phyloP scores from a whole-genome alignment of 2,113 vertebrate genomes.

The Dascyllus trimaculatus region DNA sequence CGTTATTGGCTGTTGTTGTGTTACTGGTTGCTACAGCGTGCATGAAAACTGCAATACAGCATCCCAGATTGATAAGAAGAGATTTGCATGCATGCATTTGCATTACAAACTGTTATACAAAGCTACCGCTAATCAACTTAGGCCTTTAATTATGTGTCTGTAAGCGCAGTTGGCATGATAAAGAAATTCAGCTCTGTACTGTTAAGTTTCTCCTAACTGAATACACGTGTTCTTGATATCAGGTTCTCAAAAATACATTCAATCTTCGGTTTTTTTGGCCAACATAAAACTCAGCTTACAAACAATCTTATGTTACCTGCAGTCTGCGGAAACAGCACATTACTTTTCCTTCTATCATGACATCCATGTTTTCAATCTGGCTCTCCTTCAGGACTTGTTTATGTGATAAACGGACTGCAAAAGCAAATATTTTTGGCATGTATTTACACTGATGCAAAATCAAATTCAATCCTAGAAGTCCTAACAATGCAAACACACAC shows the following conservation, averaged over 20 bases:
- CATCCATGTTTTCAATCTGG: constrained; percentile 52
- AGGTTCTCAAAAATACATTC: constrained; percentile 45
- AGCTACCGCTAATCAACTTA: constrained; percentile 15
- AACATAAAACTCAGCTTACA: constrained; percentile 11
- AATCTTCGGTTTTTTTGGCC: not conserved
- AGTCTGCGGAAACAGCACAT: constrained; percentile 7
- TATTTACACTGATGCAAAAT: constrained; percentile 3
- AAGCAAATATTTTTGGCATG: constrained; percentile 20
- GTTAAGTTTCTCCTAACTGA: constrained; percentile 42
- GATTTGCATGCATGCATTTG: not conserved
- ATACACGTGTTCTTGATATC: constrained; percentile 22
- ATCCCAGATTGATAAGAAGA: constrained; percentile 14
- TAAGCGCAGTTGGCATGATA: constrained; percentile 48
- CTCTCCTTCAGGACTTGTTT: constrained; percentile 27
- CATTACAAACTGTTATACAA: constrained; percentile 15
- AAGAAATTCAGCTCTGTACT: constrained; percentile 37
- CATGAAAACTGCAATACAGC: constrained; percentile 44
- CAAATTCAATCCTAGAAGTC: not conserved
- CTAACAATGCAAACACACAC: not conserved
- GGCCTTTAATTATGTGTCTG: constrained; percentile 63
- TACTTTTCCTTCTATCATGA: constrained; percentile 11
- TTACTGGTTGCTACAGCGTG: too few species aligned
- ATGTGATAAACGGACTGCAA: constrained; percentile 27
- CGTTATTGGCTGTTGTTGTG: too few species aligned
- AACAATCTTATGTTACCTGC: constrained; percentile 25